Evolutionary conservation across 2,113 vertebrate genomes (phyloP).

Genomic region (Rhegmatorhina hoffmannsi): DNA sequence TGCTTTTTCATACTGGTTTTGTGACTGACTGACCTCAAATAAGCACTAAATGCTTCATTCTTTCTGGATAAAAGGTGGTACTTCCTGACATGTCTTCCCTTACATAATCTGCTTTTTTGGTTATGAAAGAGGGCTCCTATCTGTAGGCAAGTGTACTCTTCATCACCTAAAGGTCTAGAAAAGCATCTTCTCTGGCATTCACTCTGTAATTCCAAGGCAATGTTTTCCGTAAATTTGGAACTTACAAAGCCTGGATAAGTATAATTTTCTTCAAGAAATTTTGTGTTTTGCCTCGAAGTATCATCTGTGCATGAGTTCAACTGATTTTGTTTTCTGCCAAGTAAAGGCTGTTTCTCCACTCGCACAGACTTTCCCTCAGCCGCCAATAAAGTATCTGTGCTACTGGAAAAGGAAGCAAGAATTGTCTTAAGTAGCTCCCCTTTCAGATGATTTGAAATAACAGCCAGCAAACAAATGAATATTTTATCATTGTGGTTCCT

Average conservation of each 20-base stretch:
- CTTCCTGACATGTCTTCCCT: not conserved
- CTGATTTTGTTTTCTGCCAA: not conserved
- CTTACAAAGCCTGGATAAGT: not conserved
- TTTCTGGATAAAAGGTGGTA: not conserved
- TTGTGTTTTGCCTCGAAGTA: not conserved
- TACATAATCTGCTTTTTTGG: not conserved
- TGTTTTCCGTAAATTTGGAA: not conserved
- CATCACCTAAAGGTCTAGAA: not conserved
- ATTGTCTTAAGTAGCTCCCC: not conserved
- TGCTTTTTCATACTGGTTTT: not conserved
- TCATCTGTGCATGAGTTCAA: not conserved
- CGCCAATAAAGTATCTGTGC: not conserved
- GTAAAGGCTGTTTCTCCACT: not conserved
- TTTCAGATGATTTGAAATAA: conserved; percentile 16
- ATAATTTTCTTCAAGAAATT: not conserved
- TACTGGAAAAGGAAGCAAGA: not conserved
- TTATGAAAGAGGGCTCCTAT: not conserved
- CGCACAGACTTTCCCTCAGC: not conserved
- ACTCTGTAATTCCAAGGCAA: not conserved
- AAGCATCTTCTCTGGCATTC: not conserved
- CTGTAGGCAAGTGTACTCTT: not conserved
- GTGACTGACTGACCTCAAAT: not conserved
- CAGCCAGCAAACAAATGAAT: not conserved
- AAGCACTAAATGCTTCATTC: not conserved
- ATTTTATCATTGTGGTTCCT: not conserved